Base-by-base conservation (phyloP, 2,113 vertebrate genomes). In the Mustela nigripes region DNA sequence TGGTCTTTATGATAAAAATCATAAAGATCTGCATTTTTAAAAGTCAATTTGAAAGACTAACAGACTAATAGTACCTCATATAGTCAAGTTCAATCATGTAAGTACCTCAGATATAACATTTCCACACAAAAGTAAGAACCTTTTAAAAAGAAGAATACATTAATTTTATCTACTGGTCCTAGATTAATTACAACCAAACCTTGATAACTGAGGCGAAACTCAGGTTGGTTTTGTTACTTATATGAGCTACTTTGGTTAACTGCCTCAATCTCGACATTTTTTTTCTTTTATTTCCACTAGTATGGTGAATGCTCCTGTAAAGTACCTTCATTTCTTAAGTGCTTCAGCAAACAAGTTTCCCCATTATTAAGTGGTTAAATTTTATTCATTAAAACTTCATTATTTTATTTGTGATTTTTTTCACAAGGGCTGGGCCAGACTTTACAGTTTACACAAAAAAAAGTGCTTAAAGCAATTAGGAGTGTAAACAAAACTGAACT, bases 401-500 rank as follows among this genome's bases (percentile, higher is more conserved):
- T 96, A 95, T 96, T 98, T 98, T 97, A 97, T 95, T 97, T 94
- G 96, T 97, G 91, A 95, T 92, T 86, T 94, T 92, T 76, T 89
- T 79, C 94, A 96, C 97, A 98, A 96, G 90, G 95, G 90, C 71
- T 79, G 71, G 94, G 94, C 80, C 81, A 91, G 90, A 96, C 95
- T 67, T 97, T 95, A 97, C 26, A 97, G 95, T 97, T 98, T 96
- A 98, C 94, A 91, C 63, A 67, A 83, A 58, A 50, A 42, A 98
- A 98, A 98, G 98, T 98, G 98, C 98, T 98, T 97, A 97, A 98
- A 96, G 93, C 97, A 98, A 97, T 97, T 79, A 95, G 94, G 81
- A 96, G 97, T 98, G 97, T 98, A 98, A 98, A 98, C 96, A 95
- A 96, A 96, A 97, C 53, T 60, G 76, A 96, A 95, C 92, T 18